phyloP scores from a whole-genome alignment of 2,797 vertebrate species.

The Dromococcyx pavoninus region DNA sequence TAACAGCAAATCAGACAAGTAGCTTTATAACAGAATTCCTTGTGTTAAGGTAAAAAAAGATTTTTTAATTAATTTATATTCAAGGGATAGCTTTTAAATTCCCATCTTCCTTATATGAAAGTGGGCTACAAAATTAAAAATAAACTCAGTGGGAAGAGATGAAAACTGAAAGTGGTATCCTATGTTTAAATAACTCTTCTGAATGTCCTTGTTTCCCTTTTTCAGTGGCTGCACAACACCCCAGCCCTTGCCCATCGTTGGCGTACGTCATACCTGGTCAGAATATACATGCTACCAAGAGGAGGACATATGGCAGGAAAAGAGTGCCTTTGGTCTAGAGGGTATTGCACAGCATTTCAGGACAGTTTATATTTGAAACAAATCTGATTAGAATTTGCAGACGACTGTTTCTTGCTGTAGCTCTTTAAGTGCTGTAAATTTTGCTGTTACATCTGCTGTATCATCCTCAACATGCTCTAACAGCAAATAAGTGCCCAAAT shows the following conservation, averaged over 20 bases:
- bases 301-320: background rate
- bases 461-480: too few species aligned
- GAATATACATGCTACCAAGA: fast-evolving
- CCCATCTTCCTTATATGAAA: background rate
- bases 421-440: background rate
- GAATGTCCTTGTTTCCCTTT: background rate
- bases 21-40: background rate
- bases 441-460: background rate
- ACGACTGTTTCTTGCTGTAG: background rate
- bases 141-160: background rate
- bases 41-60: background rate
- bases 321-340: background rate
- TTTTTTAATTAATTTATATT: background rate
- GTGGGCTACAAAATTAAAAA: background rate
- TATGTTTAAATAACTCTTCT: fast-evolving
- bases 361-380: background rate
- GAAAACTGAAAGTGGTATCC: background rate
- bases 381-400: background rate
- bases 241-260: background rate
- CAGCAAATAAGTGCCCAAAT: background rate
- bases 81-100: background rate
- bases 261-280: fast-evolving
- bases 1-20: background rate
- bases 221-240: background rate
- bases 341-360: background rate